Evolutionary conservation across 2,113 vertebrate genomes (phyloP).

Genomic region (Caretta caretta): DNA sequence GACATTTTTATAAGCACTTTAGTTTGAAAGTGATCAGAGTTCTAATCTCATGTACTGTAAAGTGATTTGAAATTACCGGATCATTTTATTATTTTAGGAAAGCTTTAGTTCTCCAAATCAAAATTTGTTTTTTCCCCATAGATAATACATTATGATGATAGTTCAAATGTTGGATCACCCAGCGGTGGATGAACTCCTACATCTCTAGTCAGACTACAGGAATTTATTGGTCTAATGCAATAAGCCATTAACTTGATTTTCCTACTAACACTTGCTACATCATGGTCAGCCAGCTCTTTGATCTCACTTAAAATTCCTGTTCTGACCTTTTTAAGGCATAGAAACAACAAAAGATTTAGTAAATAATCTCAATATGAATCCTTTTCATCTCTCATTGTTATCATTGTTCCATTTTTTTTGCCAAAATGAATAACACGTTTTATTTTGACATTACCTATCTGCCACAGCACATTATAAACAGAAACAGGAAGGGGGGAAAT

Average conservation of each 20-base stretch:
- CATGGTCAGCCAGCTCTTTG: neutral
- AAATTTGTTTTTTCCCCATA: neutral
- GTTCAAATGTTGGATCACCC: slow-evolving; percentile 1
- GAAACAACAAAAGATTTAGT: neutral
- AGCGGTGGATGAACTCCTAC: neutral
- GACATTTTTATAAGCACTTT: neutral
- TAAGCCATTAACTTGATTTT: slow-evolving; percentile 22
- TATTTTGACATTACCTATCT: neutral
- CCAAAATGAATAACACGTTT: neutral
- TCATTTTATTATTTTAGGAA: neutral
- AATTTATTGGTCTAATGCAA: neutral
- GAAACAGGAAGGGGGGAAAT: neutral
- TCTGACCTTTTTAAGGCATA: neutral
- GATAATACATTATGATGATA: neutral
- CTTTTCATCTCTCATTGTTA: neutral
- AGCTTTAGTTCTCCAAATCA: neutral
- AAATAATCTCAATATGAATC: neutral
- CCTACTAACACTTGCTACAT: neutral
- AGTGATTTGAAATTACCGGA: slow-evolving; percentile 12
- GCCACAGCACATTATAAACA: neutral
- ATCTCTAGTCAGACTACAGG: slow-evolving; percentile 17
- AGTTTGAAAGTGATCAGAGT: neutral
- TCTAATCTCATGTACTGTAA: neutral
- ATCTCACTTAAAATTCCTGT: neutral
- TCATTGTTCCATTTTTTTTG: neutral